Conservation (phyloP, 2,797 vertebrate genomes). For the Spatula clypeata region DNA sequence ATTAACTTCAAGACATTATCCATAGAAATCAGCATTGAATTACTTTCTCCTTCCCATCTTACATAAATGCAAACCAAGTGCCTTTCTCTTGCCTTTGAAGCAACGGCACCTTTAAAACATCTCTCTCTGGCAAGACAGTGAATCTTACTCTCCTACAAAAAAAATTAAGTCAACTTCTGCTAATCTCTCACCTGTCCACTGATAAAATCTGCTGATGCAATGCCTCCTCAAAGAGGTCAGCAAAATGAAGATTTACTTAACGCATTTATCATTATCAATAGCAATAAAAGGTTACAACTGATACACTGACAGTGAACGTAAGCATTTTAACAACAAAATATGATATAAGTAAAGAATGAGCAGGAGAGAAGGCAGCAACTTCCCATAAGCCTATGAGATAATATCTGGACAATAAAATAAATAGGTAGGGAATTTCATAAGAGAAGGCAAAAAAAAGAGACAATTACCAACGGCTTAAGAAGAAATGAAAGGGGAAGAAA, state of each 20-base stretch:
- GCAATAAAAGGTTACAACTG: constrained; percentile 84
- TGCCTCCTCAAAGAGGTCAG: constrained; percentile 82
- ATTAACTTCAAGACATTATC: constrained; percentile 17
- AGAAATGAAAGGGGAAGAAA: neutral
- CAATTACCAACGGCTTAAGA: neutral
- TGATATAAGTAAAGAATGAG: constrained; percentile 51
- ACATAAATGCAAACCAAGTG: neutral
- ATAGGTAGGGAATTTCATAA: neutral
- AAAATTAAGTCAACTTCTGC: constrained; percentile 66
- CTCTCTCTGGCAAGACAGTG: constrained; percentile 58
- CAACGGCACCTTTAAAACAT: constrained; percentile 68
- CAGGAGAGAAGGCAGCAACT: neutral
- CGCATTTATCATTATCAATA: constrained; percentile 84
- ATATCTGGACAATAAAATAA: constrained; percentile 47
- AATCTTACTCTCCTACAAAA: constrained; percentile 70
- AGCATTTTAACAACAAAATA: constrained; percentile 79
- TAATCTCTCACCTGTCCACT: constrained; percentile 83
- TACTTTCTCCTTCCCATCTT: neutral
- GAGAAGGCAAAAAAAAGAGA: neutral
- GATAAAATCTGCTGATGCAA: constrained; percentile 85
- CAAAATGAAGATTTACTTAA: constrained; percentile 89
- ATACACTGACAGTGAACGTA: constrained; percentile 78
- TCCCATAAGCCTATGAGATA: neutral
- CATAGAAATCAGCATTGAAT: neutral
- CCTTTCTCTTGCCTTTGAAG: constrained; percentile 36